Evolutionary conservation across 2,888 invertebrate genomes (phyloP), one percentile per base, ranked within the genome.

Genomic region (Pachliopta kotzebuea): DNA sequence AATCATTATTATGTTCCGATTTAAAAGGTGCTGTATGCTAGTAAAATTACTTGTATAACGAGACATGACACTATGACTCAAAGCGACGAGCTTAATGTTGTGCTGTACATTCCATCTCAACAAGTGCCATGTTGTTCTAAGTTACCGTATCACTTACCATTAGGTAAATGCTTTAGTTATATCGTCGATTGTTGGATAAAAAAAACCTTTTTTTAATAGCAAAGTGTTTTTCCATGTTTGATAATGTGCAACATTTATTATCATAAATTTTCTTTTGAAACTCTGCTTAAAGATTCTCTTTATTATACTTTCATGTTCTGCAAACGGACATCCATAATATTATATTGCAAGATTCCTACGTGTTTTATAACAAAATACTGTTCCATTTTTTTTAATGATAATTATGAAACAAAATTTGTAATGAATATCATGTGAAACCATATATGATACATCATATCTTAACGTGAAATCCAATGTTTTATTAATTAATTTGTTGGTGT

Each of bases 301-400:
- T 23, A 60, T 60, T 54, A 54, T 60, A 60, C 60, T 54, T 37
- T 54, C 53, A 60, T 60, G 14, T 60, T 52, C 58, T 21, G 18
- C 42, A 42, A 54, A 8, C 54, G 54, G 42, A 53, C 24, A 21
- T 21, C 8, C 17, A 17, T 50, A 29, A 20, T 17, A 29, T 52
- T 8, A 60, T 37, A 37, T 37, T 37, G 31, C 60, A 53, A 23
- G 18, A 6, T 9, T n/a, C 23, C 23, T 18, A 37, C n/a, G 1
- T n/a, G 24, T n/a, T 49, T 24, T 23, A 18, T 57, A 24, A 8
- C 0, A 18, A 18, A 45, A 45, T 7, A 45, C n/a, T 45, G 45
- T 45, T n/a, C 6, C 18, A 45, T 4, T 18, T 45, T n/a, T 37
- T 45, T 45, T 7, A 45, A 45, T 4, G 4, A n/a, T 45, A 45